Evolutionary conservation across 2,113 vertebrate species (phyloP).

Genomic region (Amphiprion percula): DNA sequence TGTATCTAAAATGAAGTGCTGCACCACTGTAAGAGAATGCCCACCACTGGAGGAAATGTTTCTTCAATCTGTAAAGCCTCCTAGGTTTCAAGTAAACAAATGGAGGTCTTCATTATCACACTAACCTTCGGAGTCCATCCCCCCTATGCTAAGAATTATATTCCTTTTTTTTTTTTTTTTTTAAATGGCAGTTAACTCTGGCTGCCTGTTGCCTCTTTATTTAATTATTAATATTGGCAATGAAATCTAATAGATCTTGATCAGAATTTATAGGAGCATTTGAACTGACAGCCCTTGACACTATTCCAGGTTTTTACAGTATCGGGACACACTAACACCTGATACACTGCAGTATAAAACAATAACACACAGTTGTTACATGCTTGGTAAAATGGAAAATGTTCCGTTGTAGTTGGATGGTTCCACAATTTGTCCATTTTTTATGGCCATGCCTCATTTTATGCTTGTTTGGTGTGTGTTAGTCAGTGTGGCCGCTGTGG

Average conservation of each 20-base stretch:
- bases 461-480: slow-evolving; percentile 37
- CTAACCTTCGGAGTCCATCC: no score
- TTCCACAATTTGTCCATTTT: slow-evolving; percentile 9
- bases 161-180: no score
- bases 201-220: neutral
- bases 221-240: neutral
- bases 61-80: no score
- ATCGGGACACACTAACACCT: neutral
- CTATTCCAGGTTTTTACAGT: neutral
- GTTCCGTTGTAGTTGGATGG: neutral
- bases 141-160: no score
- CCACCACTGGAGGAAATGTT: no score
- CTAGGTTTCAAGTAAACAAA: no score
- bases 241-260: neutral
- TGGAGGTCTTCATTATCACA: no score
- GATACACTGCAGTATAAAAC: no score
- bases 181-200: neutral
- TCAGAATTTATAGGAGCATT: neutral
- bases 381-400: slow-evolving; percentile 1
- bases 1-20: neutral
- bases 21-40: no score
- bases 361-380: no score
- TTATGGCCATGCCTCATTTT: neutral
- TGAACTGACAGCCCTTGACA: neutral
- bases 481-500: slow-evolving; percentile 53